phyloP scores from a whole-genome alignment of 2,888 invertebrate genomes.

The Xanthorhoe designata region DNA sequence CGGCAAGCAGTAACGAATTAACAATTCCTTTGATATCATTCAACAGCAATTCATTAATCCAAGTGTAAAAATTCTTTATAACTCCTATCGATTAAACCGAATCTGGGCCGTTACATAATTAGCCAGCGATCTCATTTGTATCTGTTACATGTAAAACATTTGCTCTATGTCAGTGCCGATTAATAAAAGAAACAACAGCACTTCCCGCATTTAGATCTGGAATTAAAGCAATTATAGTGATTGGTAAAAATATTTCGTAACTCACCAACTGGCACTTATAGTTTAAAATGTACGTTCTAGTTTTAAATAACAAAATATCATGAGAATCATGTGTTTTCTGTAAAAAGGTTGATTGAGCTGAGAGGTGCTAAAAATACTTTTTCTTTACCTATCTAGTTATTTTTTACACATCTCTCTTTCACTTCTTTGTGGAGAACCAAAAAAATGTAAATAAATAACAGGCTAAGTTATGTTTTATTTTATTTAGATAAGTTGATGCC shows the following conservation, averaged over 20 bases:
- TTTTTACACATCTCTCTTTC: no score
- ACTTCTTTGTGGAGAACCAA: no score
- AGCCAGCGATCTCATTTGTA: conserved; percentile 61
- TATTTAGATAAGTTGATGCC: no score
- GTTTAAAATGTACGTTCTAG: no score
- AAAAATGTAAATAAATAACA: no score
- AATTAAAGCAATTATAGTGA: conserved; percentile 40
- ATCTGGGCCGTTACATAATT: conserved; percentile 64
- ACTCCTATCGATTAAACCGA: conserved; percentile 55
- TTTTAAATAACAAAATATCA: no score
- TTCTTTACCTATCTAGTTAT: no score
- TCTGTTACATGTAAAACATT: conserved; percentile 63
- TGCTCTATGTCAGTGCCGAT: conserved; percentile 62
- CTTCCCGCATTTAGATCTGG: conserved; percentile 46
- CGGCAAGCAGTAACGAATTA: no score
- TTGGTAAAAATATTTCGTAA: conserved; percentile 26
- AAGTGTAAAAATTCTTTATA: conserved; percentile 41
- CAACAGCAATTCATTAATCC: not conserved
- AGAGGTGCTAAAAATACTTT: no score
- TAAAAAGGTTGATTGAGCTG: no score
- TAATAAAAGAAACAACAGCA: conserved; percentile 63
- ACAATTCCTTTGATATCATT: not conserved
- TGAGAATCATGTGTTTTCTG: no score
- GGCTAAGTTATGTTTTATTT: no score
- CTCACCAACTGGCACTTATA: not conserved